These are phyloP conservation scores for Syrmaticus mikado DNA, from an alignment of 2,113 vertebrate species.

Conservation along the genomic window DNA sequence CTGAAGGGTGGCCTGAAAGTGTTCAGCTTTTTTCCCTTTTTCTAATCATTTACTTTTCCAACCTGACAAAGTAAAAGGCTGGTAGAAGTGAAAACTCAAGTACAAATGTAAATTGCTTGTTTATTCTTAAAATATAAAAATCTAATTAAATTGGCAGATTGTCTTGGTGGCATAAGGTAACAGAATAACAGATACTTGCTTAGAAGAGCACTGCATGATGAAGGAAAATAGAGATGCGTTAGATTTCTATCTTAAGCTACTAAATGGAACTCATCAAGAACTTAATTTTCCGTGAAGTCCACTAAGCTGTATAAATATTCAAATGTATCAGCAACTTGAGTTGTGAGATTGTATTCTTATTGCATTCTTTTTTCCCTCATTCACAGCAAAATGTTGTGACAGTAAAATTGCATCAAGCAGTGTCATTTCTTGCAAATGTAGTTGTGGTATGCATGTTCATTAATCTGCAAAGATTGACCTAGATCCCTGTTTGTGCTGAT, in stretches of 20 bases:
- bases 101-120: neutral
- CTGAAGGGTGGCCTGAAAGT: neutral
- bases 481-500: neutral
- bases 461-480: neutral
- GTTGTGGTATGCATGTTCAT: neutral
- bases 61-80: neutral
- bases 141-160: neutral
- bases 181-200: neutral
- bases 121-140: neutral
- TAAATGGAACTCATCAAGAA: neutral
- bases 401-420: neutral
- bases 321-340: neutral
- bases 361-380: neutral
- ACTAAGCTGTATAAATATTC: slow-evolving; percentile 21
- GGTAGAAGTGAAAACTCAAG: neutral
- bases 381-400: neutral
- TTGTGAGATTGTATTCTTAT: neutral
- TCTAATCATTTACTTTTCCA: neutral
- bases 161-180: neutral
- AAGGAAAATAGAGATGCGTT: neutral
- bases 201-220: neutral
- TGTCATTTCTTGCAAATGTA: neutral
- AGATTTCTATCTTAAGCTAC: neutral
- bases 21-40: neutral
- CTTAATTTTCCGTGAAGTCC: neutral